A percentile compares a stretch with the other conserved stretches of the same genome.
phyloP scores from a whole-genome alignment of 1,140 invertebrate species.

The Lerema accius region DNA sequence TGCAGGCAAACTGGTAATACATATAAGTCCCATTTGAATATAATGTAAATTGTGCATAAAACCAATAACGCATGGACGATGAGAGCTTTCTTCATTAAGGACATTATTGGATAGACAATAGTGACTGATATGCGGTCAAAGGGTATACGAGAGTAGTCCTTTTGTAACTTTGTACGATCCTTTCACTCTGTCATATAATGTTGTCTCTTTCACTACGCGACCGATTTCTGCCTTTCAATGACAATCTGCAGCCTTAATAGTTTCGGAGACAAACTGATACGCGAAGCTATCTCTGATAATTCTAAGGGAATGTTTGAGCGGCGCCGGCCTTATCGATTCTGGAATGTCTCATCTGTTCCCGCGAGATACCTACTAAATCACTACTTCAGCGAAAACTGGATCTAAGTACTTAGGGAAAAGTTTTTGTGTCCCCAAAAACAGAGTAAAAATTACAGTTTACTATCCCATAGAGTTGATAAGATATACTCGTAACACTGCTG shows the following conservation, averaged over 20 bases:
- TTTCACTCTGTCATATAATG: not conserved
- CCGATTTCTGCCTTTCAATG: not conserved
- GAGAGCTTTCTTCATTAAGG: no score
- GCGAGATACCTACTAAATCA: constrained; percentile 25
- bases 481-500: no score
- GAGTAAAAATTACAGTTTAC: no score
- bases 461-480: no score
- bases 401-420: not conserved
- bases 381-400: constrained; percentile 18
- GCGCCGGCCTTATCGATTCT: constrained; percentile 22
- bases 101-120: no score
- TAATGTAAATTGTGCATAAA: no score
- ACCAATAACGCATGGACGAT: no score
- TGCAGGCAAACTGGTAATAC: no score
- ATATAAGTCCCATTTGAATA: no score
- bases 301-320: constrained; percentile 7
- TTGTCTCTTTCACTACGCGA: not conserved
- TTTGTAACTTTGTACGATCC: not conserved
- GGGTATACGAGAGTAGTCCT: not conserved
- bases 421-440: not conserved
- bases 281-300: not conserved
- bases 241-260: not conserved
- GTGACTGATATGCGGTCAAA: no score
- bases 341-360: constrained; percentile 14
- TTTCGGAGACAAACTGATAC: not conserved